A percentile compares a stretch with the other conserved stretches of the same genome.
Conservation (phyloP, 2,797 vertebrate species). For the Astyanax mexicanus region DNA sequence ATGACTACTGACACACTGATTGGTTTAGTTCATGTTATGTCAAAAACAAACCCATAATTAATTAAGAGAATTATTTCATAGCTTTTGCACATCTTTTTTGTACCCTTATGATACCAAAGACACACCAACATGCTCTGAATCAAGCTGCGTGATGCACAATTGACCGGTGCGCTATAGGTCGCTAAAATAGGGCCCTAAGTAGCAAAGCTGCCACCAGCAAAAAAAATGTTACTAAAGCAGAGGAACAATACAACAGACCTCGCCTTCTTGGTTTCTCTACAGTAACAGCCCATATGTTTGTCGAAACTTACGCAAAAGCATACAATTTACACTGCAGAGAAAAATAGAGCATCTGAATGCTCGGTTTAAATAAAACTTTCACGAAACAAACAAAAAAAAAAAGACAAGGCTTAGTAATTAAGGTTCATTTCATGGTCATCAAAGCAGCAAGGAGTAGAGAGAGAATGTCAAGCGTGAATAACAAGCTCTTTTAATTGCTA, state of each 20-base stretch:
- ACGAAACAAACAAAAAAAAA: conserved; percentile 4
- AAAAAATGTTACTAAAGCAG: too few species aligned
- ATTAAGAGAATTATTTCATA: too few species aligned
- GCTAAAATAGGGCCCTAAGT: too few species aligned
- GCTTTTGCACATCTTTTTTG: too few species aligned
- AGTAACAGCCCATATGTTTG: not conserved
- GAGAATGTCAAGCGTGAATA: conserved; percentile 44
- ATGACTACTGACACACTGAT: too few species aligned
- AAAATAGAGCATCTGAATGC: not conserved
- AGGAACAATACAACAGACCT: not conserved
- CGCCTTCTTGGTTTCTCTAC: not conserved
- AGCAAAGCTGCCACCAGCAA: too few species aligned
- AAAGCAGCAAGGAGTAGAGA: conserved; percentile 27
- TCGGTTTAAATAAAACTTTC: conserved; percentile 20
- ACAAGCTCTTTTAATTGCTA: conserved; percentile 34
- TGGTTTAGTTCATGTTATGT: too few species aligned
- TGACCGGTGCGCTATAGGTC: too few species aligned
- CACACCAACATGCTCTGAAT: too few species aligned
- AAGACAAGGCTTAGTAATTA: conserved; percentile 2
- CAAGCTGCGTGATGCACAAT: too few species aligned
- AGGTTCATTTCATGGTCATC: conserved; percentile 50
- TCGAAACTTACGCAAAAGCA: not conserved
- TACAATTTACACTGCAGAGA: not conserved
- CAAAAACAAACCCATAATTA: too few species aligned
- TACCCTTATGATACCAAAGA: too few species aligned